Base-by-base conservation (phyloP, 2,113 vertebrate species). In the Aleadryas rufinucha region DNA sequence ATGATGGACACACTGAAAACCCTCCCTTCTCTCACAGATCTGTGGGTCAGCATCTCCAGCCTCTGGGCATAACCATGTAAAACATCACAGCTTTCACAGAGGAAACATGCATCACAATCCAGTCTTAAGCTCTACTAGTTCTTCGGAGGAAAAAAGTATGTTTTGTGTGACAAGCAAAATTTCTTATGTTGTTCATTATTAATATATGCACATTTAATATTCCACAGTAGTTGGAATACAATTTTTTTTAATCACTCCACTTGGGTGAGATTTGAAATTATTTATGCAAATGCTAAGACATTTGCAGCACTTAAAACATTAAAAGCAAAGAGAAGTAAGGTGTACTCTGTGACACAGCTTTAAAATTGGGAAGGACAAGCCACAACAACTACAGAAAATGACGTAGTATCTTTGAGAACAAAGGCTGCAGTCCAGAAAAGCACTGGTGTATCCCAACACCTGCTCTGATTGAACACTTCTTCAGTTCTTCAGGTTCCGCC, bases 331-430 rank as follows among this genome's bases (percentile, higher is more conserved):
- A n/a, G 42, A 75, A 92, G 8, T 14, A 86, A 72, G 16, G 6
- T 30, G 23, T 15, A 27, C 3, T 61, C 4, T 50, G 52, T 16
- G 9, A 88, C 17, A 37, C 1, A 20, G 7, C 47, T 74, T 54
- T n/a, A 64, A 31, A 52, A 90, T 53, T 13, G 3, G 6, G 31
- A 81, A 88, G 70, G 35, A 41, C 16, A 28, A 59, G 6, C 7
- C 28, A 18, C 0, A 0, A 16, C 50, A 53, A 6, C 9, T 33
- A 54, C 17, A 63, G 64, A 70, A 77, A 70, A 84, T 59, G 0
- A 63, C 17, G 20, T 1, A n/a, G 7, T 10, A 14, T 13, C 10
- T 30, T 30, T 30, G 53, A 49, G 56, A 74, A 22, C 13, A 53
- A 66, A 65, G 37, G 53, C 26, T 72, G 19, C 39, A 47, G 42